Base-by-base conservation (phyloP, 2,113 vertebrate genomes). In the Indicator indicator region DNA sequence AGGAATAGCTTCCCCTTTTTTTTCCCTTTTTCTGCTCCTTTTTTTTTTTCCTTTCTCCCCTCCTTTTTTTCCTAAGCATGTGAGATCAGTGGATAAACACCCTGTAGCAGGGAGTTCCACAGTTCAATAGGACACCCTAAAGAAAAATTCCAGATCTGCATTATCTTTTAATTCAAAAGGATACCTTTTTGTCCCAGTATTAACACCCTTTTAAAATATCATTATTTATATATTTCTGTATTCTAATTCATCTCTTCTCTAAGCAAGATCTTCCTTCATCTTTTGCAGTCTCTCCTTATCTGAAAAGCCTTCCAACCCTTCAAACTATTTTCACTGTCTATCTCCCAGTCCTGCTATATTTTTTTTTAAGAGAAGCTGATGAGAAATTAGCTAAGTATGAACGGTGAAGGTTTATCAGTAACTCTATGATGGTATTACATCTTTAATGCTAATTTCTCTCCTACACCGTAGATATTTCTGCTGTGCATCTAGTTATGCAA, bases 371-470 rank as follows among this genome's bases (percentile, higher is more conserved):
- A 85, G 26, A 52, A 83, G 58, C n/a, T 90, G 87, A 94, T 87
- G 88, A 94, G 88, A 95, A 95, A 96, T 96, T 96, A 95, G 76
- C 91, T 69, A 83, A 95, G 67, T 88, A 84, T 75, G 50, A 97
- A 95, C 94, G 91, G 89, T 95, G 83, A 95, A 55, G 55, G 88
- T 93, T 95, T 97, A 94, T 96, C 95, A 94, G 79, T 63, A 88
- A 79, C 21, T 88, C 68, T 82, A 28, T 79, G 91, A 88, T 90
- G 79, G 75, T 77, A 94, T 88, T 94, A 91, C 81, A 93, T 92
- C 83, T 96, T 90, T 86, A 90, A 95, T 95, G 90, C 81, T 95
- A 95, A 96, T 96, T 93, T 96, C 83, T 81, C 36, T 90, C 88
- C 83, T 88, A 76, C 0, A 1, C 83, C 82, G 59, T 65, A 94